Percentiles rank a stretch among this genome's conserved stretches.
phyloP scores from a whole-genome alignment of 2,113 vertebrate species.

The Ailuropoda melanoleuca region DNA sequence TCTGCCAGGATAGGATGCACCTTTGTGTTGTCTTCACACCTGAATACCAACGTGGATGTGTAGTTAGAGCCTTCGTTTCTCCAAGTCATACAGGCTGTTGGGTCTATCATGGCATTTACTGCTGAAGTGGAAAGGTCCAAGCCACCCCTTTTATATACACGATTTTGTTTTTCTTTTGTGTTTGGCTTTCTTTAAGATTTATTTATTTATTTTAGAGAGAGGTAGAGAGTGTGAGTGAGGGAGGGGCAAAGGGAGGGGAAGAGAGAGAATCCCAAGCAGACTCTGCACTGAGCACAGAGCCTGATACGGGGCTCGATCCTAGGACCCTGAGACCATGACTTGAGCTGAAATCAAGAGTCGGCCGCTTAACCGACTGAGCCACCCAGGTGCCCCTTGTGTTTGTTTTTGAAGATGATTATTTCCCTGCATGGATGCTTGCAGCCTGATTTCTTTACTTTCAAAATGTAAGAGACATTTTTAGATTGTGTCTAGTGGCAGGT shows the following conservation, averaged over 20 bases:
- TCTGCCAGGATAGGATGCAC: not conserved
- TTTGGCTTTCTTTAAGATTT: not conserved
- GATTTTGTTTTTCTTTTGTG: not conserved
- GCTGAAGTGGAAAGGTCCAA: not conserved
- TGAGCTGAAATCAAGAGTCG: not conserved
- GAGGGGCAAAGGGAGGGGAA: not conserved
- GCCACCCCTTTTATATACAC: not conserved
- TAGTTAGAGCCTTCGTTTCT: not conserved
- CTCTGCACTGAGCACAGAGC: not conserved
- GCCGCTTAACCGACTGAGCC: not conserved
- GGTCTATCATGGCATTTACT: not conserved
- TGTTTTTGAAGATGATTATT: conserved; percentile 27
- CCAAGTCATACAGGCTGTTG: not conserved
- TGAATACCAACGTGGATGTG: not conserved
- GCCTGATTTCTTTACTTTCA: conserved; percentile 24
- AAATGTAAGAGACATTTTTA: not conserved
- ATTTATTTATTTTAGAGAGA: not conserved
- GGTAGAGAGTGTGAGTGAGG: not conserved
- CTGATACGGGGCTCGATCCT: not conserved
- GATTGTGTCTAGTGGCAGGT: not conserved
- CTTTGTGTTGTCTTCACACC: not conserved
- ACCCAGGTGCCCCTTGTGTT: not conserved
- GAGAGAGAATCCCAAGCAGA: not conserved
- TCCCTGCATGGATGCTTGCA: not conserved
- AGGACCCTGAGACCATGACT: not conserved